Evolutionary conservation across 2,888 invertebrate species (phyloP), one percentile per base, ranked within the genome.

Genomic region (Cataglyphis cursor): DNA sequence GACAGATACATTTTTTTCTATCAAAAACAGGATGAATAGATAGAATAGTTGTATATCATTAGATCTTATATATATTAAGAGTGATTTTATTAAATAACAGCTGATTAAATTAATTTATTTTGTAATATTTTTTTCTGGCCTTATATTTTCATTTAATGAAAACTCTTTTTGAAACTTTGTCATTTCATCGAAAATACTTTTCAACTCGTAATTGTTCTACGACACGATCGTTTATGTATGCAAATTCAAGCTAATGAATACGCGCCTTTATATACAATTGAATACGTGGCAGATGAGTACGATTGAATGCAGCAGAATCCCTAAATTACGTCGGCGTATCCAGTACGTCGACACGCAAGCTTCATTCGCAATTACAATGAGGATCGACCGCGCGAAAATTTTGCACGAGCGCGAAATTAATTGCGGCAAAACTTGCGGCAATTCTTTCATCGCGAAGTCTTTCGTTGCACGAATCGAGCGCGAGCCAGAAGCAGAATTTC

Each of bases 251-350:
- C 72, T 80, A 80, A 80, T 80, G 72, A 80, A 72, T 31, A 44
- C 70, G 31, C 38, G 8, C 70, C 59, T 72, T 78, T 76, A 57
- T 68, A 38, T 24, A 61, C 35, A 80, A 59, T 59, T 21, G 18
- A 44, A 48, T 48, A 59, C 44, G 61, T 72, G 61, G 59, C 1
- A 44, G 61, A 61, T 70, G 78, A 80, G 35, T 72, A 8, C 78
- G 59, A 61, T 72, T 59, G 59, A 59, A 59, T 70, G 31, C 44
- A 59, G 31, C 59, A 24, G 18, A n/a, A 51, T 44, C 31, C 9
- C 78, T 57, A 80, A 80, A 80, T 80, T 80, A 80, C 78, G 78
- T 80, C 78, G 70, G 59, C 70, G 59, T 59, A n/a, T 70, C 31
- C 59, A 12, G n/a, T 10, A 28, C 15, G 44, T 57, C 70, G 70